phyloP scores from a whole-genome alignment of 2,797 vertebrate species.

The Liasis olivaceus region DNA sequence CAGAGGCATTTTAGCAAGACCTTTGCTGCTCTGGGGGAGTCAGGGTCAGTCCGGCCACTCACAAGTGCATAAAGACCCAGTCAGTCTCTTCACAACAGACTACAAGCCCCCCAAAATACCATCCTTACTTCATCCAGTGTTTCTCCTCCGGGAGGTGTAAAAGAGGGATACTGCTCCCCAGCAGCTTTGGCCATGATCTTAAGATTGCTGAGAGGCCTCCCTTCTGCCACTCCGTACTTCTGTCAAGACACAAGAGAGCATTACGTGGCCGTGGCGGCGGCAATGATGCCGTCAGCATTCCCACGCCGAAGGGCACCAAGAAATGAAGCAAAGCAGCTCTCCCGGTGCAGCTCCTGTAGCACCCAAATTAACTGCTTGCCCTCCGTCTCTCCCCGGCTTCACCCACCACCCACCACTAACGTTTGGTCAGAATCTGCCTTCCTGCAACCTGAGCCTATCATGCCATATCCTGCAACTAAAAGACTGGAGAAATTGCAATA shows the following conservation, averaged over 20 bases:
- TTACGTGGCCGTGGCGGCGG: background rate
- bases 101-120: background rate
- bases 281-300: background rate
- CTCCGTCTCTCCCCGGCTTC: no score
- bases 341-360: no score
- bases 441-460: background rate
- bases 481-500: background rate
- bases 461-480: background rate
- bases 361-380: no score
- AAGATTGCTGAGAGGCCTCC: slow-evolving; percentile 82
- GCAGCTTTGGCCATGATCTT: slow-evolving; percentile 91
- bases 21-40: background rate
- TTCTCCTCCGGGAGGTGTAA: slow-evolving; percentile 91
- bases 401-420: no score
- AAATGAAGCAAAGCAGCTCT: no score
- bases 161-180: slow-evolving; percentile 84
- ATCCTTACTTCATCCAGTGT: slow-evolving; percentile 86
- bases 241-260: slow-evolving; percentile 55
- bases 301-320: background rate
- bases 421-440: background rate
- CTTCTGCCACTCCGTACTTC: slow-evolving; percentile 91
- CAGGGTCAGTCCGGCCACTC: background rate
- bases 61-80: background rate
- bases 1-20: background rate
- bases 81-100: background rate